Evolutionary conservation across 2,888 invertebrate genomes (phyloP).

Genomic region (Zele albiditarsus): DNA sequence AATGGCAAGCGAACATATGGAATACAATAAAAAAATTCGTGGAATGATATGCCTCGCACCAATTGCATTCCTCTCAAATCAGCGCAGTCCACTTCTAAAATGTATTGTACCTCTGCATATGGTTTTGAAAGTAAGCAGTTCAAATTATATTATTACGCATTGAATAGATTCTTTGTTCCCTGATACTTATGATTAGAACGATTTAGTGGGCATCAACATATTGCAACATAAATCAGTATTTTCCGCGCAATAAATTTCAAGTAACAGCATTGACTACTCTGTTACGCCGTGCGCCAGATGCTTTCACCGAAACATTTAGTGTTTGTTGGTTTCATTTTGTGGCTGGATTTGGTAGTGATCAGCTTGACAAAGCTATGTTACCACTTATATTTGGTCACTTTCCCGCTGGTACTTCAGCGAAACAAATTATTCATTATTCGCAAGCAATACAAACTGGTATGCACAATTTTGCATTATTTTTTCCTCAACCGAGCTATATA

Average conservation of each 20-base stretch:
- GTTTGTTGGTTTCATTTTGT: constrained; percentile 73
- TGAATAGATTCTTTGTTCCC: constrained; percentile 33
- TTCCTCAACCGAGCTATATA: neutral
- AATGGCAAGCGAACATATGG: constrained; percentile 69
- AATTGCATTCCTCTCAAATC: constrained; percentile 70
- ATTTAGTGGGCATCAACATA: constrained; percentile 69
- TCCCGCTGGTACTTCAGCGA: constrained; percentile 72
- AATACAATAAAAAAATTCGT: constrained; percentile 69
- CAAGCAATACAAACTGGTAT: constrained; percentile 69
- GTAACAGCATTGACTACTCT: constrained; percentile 62
- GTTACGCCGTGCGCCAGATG: constrained; percentile 63
- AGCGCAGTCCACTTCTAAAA: constrained; percentile 67
- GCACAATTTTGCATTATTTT: constrained; percentile 26
- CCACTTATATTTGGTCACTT: constrained; percentile 69
- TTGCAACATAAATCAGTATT: constrained; percentile 69
- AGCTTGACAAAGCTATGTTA: constrained; percentile 71
- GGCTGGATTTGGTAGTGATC: constrained; percentile 72
- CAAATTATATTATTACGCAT: constrained; percentile 13
- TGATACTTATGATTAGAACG: constrained; percentile 43
- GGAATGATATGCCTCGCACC: constrained; percentile 71
- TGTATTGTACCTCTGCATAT: constrained; percentile 62
- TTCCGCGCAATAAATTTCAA: constrained; percentile 67
- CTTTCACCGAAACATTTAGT: constrained; percentile 69
- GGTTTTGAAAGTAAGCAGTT: constrained; percentile 63
- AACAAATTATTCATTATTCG: constrained; percentile 70